phyloP scores from a whole-genome alignment of 92 coral and sea anemone species.

The Epizoanthus stellaris region DNA sequence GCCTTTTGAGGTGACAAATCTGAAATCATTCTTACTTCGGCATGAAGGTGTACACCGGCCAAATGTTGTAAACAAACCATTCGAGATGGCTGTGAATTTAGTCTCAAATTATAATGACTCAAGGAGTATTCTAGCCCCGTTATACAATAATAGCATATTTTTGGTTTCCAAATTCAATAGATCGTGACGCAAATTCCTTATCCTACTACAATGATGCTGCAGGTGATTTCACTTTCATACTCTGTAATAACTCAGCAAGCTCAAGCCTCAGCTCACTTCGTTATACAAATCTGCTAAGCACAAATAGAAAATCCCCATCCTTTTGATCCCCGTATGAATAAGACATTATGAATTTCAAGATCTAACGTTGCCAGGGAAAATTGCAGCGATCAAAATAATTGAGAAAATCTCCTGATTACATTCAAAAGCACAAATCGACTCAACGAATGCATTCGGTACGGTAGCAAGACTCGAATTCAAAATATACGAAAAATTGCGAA shows the following conservation, averaged over 20 bases:
- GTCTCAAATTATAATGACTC: conserved; percentile 25
- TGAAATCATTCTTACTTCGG: background rate
- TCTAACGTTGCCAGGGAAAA: conserved; percentile 19
- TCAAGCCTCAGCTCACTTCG: background rate
- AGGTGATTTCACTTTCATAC: conserved; percentile 20
- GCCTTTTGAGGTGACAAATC: background rate
- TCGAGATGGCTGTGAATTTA: conserved; percentile 7
- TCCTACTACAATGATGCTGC: background rate
- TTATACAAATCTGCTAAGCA: background rate
- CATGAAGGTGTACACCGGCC: background rate
- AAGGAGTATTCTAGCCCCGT: conserved; percentile 30
- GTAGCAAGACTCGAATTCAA: background rate
- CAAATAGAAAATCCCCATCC: background rate
- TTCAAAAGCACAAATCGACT: conserved; percentile 8
- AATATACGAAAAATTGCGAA: background rate
- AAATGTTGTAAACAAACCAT: conserved; percentile 25
- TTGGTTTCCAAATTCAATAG: conserved; percentile 33
- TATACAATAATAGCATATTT: conserved; percentile 46
- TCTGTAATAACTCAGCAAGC: no score
- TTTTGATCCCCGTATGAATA: background rate
- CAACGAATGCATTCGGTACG: conserved; percentile 3
- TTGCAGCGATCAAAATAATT: background rate
- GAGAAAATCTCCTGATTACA: conserved; percentile 27
- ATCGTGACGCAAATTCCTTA: conserved; percentile 41
- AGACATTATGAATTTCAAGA: conserved; percentile 3